Percentiles rank a stretch among this genome's conserved stretches.
These are phyloP conservation scores for Ophion ellenae DNA, from an alignment of 2,888 invertebrate genomes.

Conservation along the genomic window DNA sequence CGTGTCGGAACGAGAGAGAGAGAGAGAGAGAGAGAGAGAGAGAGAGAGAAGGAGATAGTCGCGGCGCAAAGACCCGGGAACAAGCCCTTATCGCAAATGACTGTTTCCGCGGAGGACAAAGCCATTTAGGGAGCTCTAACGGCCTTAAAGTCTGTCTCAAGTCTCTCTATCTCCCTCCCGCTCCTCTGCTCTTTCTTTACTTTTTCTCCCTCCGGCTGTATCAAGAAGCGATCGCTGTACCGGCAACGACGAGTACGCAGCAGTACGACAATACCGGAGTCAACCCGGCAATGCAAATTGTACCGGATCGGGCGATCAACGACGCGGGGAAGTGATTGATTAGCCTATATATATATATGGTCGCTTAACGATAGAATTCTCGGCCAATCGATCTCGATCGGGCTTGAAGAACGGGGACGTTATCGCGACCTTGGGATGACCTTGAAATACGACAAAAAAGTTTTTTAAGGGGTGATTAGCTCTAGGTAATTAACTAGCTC, in stretches of 20 bases:
- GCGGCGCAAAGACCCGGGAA: slow-evolving; percentile 72
- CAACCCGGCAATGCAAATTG: background rate
- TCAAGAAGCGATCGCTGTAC: slow-evolving; percentile 2
- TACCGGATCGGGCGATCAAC: slow-evolving; percentile 2
- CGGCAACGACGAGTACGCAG: background rate
- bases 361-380: background rate
- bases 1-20: background rate
- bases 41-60: slow-evolving; percentile 26
- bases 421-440: background rate
- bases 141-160: slow-evolving; percentile 73
- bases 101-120: slow-evolving; percentile 80
- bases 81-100: slow-evolving; percentile 82
- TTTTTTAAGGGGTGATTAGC: background rate
- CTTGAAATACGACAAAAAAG: background rate
- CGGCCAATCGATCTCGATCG: background rate
- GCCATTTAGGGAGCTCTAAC: slow-evolving; percentile 80
- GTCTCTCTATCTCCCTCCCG: slow-evolving; percentile 17
- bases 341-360: background rate
- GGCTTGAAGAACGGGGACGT: no score
- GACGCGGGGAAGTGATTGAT: background rate
- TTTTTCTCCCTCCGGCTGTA: background rate
- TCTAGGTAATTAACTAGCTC: no score
- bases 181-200: slow-evolving; percentile 11
- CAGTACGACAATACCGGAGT: background rate
- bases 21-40: slow-evolving; percentile 2